These are phyloP conservation scores for Sigmodon hispidus DNA, from an alignment of 2,113 vertebrate species.

Conservation along the genomic window DNA sequence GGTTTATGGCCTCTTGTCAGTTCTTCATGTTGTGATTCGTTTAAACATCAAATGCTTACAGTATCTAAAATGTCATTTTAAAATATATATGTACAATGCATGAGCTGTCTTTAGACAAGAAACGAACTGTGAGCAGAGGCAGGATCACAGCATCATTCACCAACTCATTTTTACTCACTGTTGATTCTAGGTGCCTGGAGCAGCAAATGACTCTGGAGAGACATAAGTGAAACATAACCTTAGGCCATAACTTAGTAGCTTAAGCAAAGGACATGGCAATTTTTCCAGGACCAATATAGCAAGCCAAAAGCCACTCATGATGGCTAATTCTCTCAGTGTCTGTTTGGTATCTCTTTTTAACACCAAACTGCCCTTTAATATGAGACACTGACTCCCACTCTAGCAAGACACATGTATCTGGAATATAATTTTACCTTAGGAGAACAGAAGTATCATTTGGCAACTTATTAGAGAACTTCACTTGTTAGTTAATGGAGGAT, in stretches of 20 bases:
- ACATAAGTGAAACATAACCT: slow-evolving; percentile 29
- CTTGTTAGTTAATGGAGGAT: neutral
- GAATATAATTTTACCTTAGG: neutral
- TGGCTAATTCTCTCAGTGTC: slow-evolving; percentile 12
- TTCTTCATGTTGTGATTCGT: slow-evolving; percentile 49
- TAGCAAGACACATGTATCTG: neutral
- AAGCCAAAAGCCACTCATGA: slow-evolving; percentile 17
- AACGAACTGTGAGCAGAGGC: slow-evolving; percentile 25
- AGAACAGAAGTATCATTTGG: neutral
- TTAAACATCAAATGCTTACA: slow-evolving; percentile 42
- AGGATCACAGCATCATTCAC: slow-evolving; percentile 38
- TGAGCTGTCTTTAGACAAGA: slow-evolving; percentile 48
- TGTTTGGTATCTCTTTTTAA: slow-evolving; percentile 52
- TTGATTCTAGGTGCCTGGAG: slow-evolving; percentile 33
- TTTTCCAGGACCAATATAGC: slow-evolving; percentile 39
- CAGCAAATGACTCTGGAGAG: slow-evolving; percentile 59
- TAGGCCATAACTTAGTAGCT: slow-evolving; percentile 51
- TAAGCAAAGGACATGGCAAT: slow-evolving; percentile 41
- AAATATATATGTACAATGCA: slow-evolving; percentile 31
- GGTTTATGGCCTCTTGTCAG: slow-evolving; percentile 29
- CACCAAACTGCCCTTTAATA: neutral
- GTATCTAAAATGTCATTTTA: slow-evolving; percentile 62
- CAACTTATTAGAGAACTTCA: neutral
- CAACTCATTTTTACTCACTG: slow-evolving; percentile 42
- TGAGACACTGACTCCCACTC: neutral